Evolutionary conservation across 2,888 invertebrate species (phyloP), one percentile per base, ranked within the genome.

Genomic region (Lathronympha strigana): DNA sequence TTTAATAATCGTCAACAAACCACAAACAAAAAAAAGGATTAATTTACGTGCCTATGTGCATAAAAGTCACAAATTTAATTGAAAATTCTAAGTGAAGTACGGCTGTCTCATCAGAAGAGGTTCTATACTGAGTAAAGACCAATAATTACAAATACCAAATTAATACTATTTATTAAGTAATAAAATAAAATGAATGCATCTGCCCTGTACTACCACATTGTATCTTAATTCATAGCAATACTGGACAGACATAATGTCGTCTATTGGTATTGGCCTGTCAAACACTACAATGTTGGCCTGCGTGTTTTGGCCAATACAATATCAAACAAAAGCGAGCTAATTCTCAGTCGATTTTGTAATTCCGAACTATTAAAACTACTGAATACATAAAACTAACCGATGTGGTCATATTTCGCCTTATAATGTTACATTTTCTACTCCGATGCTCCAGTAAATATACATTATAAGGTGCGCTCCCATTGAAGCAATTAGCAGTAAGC

Each of bases 401-500:
- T 21, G 13, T 11, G 13, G 21, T 21, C 11, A 45, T 45, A 45
- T 45, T 6, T 6, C n/a, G 23, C n/a, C 23, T 47, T 21, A 23
- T 21, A 4, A 45, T 13, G 17, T 8, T 43, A 23, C 13, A 2
- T 21, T n/a, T 23, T 13, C 1, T 11, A 21, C 4, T 19, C 15
- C 13, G 13, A 13, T 23, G 21, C 21, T 21, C 8, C 8, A 31
- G 49, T 49, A 49, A 54, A 54, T 11, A 19, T 31, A 43, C 43
- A 2, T 9, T 33, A 13, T 17, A 23, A n/a, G 4, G 67, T 73
- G 70, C 67, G 68, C 73, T 67, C 71, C 61, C 63, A 61, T 68
- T 70, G 49, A 33, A 63, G 63, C 63, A 13, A 40, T 70, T 67
- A 66, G 70, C 74, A 71, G 68, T 66, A 84, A 86, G 87, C 88